Percentiles rank a stretch among this genome's conserved stretches.
phyloP scores from a whole-genome alignment of 2,888 invertebrate species.

The Stenotaenia linearis region DNA sequence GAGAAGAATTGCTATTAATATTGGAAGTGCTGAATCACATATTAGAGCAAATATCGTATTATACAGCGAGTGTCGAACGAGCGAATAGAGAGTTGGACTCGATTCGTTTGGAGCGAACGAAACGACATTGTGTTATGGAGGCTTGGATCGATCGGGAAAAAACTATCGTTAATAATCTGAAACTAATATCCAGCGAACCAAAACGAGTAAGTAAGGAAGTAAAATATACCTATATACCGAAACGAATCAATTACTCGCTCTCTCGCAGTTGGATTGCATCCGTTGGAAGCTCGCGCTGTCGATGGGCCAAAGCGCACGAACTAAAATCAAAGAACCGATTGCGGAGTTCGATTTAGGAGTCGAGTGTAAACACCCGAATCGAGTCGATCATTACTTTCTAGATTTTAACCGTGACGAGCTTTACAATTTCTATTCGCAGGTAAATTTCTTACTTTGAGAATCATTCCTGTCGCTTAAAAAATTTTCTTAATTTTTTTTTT shows the following conservation, averaged over 20 bases:
- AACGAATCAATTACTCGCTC: not conserved
- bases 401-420: constrained; percentile 47
- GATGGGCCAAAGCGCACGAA: constrained; percentile 44
- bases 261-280: constrained; percentile 44
- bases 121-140: constrained; percentile 45
- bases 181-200: constrained; percentile 44
- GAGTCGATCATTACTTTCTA: constrained; percentile 43
- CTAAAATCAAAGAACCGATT: constrained; percentile 45
- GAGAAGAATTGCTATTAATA: constrained; percentile 44
- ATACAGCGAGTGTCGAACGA: constrained; percentile 45
- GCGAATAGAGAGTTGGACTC: constrained; percentile 44
- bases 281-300: constrained; percentile 47
- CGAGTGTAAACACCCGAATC: constrained; percentile 38
- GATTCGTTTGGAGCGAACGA: constrained; percentile 43
- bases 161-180: constrained; percentile 44
- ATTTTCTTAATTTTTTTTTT: not conserved
- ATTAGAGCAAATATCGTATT: constrained; percentile 46
- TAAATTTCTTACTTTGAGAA: constrained; percentile 34
- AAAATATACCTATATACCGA: not conserved
- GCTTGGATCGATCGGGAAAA: constrained; percentile 45
- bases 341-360: constrained; percentile 45
- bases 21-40: constrained; percentile 46
- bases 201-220: constrained; percentile 44
- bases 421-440: constrained; percentile 45
- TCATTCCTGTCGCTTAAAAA: not conserved